Evolutionary conservation across 1,140 invertebrate genomes (phyloP), one percentile per base, ranked within the genome.

Genomic region (Euwallacea fornicatus): DNA sequence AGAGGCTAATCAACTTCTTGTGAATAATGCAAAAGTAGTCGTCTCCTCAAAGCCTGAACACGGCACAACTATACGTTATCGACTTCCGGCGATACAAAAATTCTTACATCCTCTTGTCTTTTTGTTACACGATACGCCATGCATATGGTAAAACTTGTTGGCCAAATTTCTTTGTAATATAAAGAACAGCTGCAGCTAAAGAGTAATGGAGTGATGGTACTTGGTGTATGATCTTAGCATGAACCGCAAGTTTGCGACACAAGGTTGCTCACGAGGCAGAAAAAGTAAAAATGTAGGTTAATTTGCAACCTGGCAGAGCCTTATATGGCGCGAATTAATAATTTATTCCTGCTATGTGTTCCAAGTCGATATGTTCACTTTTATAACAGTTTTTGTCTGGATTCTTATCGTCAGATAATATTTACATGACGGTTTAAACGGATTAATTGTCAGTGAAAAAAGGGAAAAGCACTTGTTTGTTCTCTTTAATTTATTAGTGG

Each of bases 201-300:
- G 9, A 13, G 46, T 50, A 50, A 11, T 50, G 9, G 46, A 50
- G 21, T 33, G 21, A 33, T 33, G 21, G 21, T 33, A 33, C 21
- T 33, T 33, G 1, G 21, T 33, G 21, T 13, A 50, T 13, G 13
- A 50, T 10, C 7, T 50, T 11, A 11, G 6, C 46, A 50, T 50
- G 13, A 50, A 50, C 9, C 46, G 46, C 46, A 50, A 6, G 13
- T 13, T 13, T 50, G 46, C 46, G 9, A 9, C 15, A 50, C 63
- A 65, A 65, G 63, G 63, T 55, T 65, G 47, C 10, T 33, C 41
- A 21, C 15, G 16, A 53, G 10, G 21, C 16, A 41, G 63, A 50
- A 50, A 65, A 65, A 42, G 63, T 42, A 65, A 64, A 50, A 65
- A 65, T 65, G 63, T 65, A 54, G 63, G 63, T 65, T 65, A 65